Evolutionary conservation across 1,140 invertebrate genomes (phyloP), one percentile per base, ranked within the genome.

Genomic region (Drosophila suzukii): DNA sequence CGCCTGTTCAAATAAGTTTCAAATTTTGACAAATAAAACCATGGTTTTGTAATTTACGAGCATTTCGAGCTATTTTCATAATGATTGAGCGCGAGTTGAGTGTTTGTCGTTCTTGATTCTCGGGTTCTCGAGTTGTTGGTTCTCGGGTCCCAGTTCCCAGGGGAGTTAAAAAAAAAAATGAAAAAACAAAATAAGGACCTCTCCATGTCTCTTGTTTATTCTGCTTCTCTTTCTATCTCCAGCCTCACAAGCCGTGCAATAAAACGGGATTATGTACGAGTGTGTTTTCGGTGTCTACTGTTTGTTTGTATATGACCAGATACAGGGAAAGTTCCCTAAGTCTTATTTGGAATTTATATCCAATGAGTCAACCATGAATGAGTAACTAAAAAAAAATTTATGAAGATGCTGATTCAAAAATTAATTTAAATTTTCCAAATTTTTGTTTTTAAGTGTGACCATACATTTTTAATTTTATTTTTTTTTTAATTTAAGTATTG

Each of bases 11-110:
- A 91, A 91, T 91, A 91, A 91, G 90, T 91, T 91, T 91, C 90
- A 91, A 90, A 91, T 91, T 91, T 91, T 91, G 90, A 91, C 90
- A 91, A 91, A 91, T 77, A 91, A 91, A 91, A 91, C 85, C 90
- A 88, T 91, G 83, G 75, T 88, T 85, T 83, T 81, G 81, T 91
- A 78, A 91, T 91, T 91, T 91, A 91, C 90, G 86, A 90, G 76
- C 78, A 24, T 59, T 60, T 20, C 60, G 55, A 63, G 61, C 66
- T 47, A 55, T 79, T 74, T 80, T 75, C 78, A 86, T 86, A 66
- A 79, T 72, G 82, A 81, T 86, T 86, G 82, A 81, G 82, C 60
- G 63, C 39, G 41, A 66, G 51, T 44, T 51, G 65, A 70, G 77
- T 75, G 36, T 38, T 62, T 66, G 56, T 49, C 43, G 53, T 59